Percentiles rank a stretch among this genome's conserved stretches.
Conservation (phyloP, 1,140 invertebrate species). For the Drosophila eugracilis region DNA sequence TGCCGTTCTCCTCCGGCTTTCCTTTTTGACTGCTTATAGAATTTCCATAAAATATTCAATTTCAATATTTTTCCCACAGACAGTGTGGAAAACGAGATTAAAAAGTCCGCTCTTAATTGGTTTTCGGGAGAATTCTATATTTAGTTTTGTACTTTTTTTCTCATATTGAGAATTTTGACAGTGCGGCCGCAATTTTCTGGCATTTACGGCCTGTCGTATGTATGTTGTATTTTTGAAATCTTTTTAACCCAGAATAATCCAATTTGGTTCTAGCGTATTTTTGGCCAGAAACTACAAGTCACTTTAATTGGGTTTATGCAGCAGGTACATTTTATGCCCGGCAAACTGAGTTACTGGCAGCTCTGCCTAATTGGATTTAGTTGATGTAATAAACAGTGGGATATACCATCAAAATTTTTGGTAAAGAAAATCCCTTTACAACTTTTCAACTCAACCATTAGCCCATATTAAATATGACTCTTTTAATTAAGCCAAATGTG, state of each 20-base stretch:
- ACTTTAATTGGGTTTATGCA: slow-evolving; percentile 24
- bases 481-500: slow-evolving; percentile 43
- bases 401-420: slow-evolving; percentile 7
- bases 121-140: slow-evolving; percentile 40
- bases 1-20: background rate
- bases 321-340: slow-evolving; percentile 10
- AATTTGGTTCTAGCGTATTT: slow-evolving; percentile 27
- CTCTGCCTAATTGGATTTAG: slow-evolving; percentile 40
- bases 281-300: slow-evolving; percentile 1
- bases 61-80: slow-evolving; percentile 43
- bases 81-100: background rate
- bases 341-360: slow-evolving; percentile 18
- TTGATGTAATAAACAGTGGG: slow-evolving; percentile 2
- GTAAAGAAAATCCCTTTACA: slow-evolving; percentile 7
- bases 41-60: slow-evolving; percentile 58
- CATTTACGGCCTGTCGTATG: background rate
- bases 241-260: slow-evolving; percentile 35
- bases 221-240: slow-evolving; percentile 20
- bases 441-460: slow-evolving; percentile 12
- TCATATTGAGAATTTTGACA: slow-evolving; percentile 4
- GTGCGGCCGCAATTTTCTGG: slow-evolving; percentile 6
- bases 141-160: slow-evolving; percentile 7
- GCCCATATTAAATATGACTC: slow-evolving; percentile 33
- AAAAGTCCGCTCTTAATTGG: slow-evolving; percentile 35
- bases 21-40: slow-evolving; percentile 16